Evolutionary conservation across 2,113 vertebrate species (phyloP), one percentile per base, ranked within the genome.

Genomic region (Sakesphorus luctuosus): DNA sequence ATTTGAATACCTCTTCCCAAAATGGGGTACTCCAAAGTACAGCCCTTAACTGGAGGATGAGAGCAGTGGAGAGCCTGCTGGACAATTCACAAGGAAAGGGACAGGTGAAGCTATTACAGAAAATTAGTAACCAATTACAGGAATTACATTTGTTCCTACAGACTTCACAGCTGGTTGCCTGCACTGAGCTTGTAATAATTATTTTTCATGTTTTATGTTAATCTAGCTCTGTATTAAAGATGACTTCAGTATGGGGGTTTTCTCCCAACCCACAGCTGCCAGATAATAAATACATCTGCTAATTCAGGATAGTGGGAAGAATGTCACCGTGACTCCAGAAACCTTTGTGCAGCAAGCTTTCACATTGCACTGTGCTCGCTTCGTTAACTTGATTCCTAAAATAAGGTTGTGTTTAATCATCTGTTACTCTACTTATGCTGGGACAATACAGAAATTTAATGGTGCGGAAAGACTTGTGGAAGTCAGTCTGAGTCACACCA

Each of bases 361-460:
- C 79, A 40, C n/a, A 4, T 11, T 5, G 31, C 58, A 40, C 0
- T 0, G 58, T 11, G 31, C 85, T 84, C 0, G 25, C 78, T 62
- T 94, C 40, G 2, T 89, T 96, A 77, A 53, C 88, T 84, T 26
- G 52, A 12, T 46, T 91, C 43, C 72, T 36, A 62, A 95, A 93
- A 89, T 81, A 76, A 89, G 56, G 36, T 28, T 40, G 77, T 87
- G 80, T 93, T 94, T 87, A 89, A 90, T 93, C 84, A 77, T 46
- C 87, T 74, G 91, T 62, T 89, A 36, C 55, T 77, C 47, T 78
- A 2, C 67, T 35, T 68, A 40, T 82, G 65, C 69, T 84, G 66
- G 73, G 84, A 82, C 90, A 91, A 85, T 77, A 18, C 53, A 55
- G 90, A 28, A 33, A 55, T 47, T 3, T 74, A 86, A 63, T 50